These are phyloP conservation scores for Yponomeuta evonymella DNA, from an alignment of 2,888 invertebrate species.

Conservation along the genomic window DNA sequence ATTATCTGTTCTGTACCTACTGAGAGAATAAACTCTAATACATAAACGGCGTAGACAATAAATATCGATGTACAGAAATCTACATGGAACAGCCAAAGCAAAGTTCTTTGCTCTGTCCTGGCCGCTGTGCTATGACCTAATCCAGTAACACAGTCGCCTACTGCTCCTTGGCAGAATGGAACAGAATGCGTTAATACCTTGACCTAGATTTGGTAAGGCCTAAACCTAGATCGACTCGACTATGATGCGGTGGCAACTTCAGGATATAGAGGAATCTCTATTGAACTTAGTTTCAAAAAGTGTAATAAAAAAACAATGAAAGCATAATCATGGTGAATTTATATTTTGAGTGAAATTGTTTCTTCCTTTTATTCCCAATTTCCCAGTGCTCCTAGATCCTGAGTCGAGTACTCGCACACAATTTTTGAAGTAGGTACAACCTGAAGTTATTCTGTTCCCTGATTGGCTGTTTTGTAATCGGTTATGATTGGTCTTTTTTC, in stretches of 20 bases:
- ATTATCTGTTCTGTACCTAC: too few species aligned
- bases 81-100: too few species aligned
- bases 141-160: slow-evolving; percentile 26
- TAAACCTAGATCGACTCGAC: slow-evolving; percentile 12
- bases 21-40: too few species aligned
- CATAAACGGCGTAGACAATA: too few species aligned
- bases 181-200: slow-evolving; percentile 15
- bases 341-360: not conserved
- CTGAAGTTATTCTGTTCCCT: slow-evolving; percentile 18
- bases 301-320: not conserved
- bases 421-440: not conserved
- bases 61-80: too few species aligned
- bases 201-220: slow-evolving; percentile 11
- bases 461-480: slow-evolving; percentile 37
- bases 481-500: not conserved
- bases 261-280: slow-evolving; percentile 15
- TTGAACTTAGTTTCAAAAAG: not conserved
- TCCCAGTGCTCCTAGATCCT: too few species aligned
- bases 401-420: not conserved
- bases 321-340: not conserved
- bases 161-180: slow-evolving; percentile 16
- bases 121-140: slow-evolving; percentile 32
- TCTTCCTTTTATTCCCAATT: not conserved
- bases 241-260: not conserved
- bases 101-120: not conserved